Evolutionary conservation across 1,140 invertebrate genomes (phyloP), one percentile per base, ranked within the genome.

Genomic region (Camponotus vicinus): DNA sequence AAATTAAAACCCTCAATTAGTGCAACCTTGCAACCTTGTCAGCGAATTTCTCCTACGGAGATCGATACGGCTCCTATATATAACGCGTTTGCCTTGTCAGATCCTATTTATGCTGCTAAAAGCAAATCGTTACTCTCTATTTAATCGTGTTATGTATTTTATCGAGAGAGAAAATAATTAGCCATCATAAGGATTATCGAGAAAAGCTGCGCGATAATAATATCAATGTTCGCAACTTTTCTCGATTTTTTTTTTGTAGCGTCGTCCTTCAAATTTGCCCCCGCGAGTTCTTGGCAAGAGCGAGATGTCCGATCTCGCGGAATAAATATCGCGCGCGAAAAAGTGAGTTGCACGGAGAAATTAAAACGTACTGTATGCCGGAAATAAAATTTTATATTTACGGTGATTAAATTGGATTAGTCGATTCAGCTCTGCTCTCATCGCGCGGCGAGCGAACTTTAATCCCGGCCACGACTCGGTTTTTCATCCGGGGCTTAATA

Each of bases 1-100:
- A 92, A 92, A 92, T 92, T 92, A 92, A 92, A 92, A 92, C 70
- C 75, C 73, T 85, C 85, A 90, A 92, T 92, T 92, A 92, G 88
- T 42, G 79, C 89, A 92, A 91, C 91, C 92, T 92, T 92, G 90
- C 88, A 91, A 92, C 87, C 91, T 88, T 91, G 89, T 92, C 91
- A 89, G 88, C 86, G 76, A 87, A 87, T 91, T 92, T 77, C 92
- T 88, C 66, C 83, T 57, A 66, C 63, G 76, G 84, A 85, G 90
- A 92, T 92, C 91, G 91, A 91, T 91, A 92, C 67, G 45, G 55
- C 63, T 57, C 34, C 63, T 45, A 57, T 40, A 57, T 70, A 89
- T 85, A 87, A 67, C 70, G 34, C 40, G 63, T 71, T 80, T 64
- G 79, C 63, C 78, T 88, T 75, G 86, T 82, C 88, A 55, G 85